Percentiles rank a stretch among this genome's conserved stretches.
These are phyloP conservation scores for Pectinophora gossypiella DNA, from an alignment of 1,140 invertebrate species.

Conservation along the genomic window DNA sequence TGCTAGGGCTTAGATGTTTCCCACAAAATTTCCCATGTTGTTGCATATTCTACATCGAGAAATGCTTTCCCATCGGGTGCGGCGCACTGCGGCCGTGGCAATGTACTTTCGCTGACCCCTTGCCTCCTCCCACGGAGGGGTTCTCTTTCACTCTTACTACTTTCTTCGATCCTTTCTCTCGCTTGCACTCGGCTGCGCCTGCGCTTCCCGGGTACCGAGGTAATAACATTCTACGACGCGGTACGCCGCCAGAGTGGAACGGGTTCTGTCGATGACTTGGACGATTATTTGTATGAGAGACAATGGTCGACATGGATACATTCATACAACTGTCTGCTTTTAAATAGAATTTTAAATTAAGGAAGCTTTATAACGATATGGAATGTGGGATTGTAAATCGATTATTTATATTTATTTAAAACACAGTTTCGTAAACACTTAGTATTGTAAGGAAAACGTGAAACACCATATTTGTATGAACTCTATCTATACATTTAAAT, in stretches of 20 bases:
- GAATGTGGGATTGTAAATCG: too few relatives aligned
- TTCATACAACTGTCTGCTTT: conserved; percentile 26
- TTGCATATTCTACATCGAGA: conserved; percentile 56
- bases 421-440: too few relatives aligned
- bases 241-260: conserved; percentile 66
- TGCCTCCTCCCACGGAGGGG: conserved; percentile 52
- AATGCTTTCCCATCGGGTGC: conserved; percentile 66
- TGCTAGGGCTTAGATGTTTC: too few relatives aligned
- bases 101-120: conserved; percentile 73
- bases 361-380: too few relatives aligned
- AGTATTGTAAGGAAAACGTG: too few relatives aligned
- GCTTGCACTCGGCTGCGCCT: conserved; percentile 51
- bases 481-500: too few relatives aligned
- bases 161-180: conserved; percentile 44
- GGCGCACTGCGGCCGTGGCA: conserved; percentile 59
- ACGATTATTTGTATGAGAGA: conserved; percentile 67
- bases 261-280: conserved; percentile 68
- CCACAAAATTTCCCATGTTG: conserved; percentile 40
- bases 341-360: conserved; percentile 4
- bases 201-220: conserved; percentile 69
- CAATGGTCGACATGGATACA: conserved; percentile 52
- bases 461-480: too few relatives aligned
- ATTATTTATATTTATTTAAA: too few relatives aligned
- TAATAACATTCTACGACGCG: conserved; percentile 73
- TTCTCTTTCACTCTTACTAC: conserved; percentile 45